These are phyloP conservation scores for Metopia argyrocephala DNA, from an alignment of 2,888 invertebrate species.

Conservation along the genomic window DNA sequence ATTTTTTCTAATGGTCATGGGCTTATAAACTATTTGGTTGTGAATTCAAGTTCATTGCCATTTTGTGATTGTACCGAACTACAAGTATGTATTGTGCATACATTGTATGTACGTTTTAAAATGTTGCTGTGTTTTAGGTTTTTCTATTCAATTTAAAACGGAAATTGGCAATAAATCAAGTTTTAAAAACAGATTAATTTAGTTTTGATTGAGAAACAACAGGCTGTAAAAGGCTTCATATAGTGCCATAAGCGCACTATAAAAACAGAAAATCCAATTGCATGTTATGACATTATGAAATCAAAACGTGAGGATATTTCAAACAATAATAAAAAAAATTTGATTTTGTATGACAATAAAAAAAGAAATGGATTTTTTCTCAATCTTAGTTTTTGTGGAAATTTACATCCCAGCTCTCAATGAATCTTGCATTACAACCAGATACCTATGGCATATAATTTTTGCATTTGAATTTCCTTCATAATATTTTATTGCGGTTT, in stretches of 20 bases:
- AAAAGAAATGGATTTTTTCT: background rate
- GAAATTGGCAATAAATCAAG: slow-evolving; percentile 11
- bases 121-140: background rate
- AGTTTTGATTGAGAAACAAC: background rate
- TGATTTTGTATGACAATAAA: background rate
- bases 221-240: background rate
- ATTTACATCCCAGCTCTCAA: background rate
- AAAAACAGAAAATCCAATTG: no score
- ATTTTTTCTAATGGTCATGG: background rate
- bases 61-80: background rate
- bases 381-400: no score
- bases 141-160: background rate
- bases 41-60: slow-evolving; percentile 44
- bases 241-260: no score
- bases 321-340: background rate
- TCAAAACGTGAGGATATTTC: no score
- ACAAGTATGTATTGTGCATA: background rate
- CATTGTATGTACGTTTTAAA: background rate
- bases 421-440: no score
- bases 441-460: background rate
- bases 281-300: background rate
- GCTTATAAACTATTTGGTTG: slow-evolving; percentile 15
- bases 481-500: background rate
- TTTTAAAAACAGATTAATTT: background rate
- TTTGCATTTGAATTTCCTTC: background rate